Evolutionary conservation across 2,797 vertebrate genomes (phyloP).

Genomic region (Esox lucius): DNA sequence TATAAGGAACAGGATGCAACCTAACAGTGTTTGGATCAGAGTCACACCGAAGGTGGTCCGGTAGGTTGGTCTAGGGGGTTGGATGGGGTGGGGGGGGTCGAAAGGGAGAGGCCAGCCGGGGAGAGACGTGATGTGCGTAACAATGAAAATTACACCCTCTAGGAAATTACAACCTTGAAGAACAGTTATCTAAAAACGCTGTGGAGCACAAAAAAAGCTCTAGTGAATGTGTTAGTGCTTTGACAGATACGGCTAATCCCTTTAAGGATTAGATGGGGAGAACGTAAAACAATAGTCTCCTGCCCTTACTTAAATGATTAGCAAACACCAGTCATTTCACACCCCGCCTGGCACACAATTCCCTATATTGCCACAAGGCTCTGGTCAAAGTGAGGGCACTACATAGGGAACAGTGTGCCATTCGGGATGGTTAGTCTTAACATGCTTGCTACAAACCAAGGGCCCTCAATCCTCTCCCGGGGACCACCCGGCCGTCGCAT

Average conservation of each 20-base stretch:
- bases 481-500: too few species aligned
- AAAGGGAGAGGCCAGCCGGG: background rate
- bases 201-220: background rate
- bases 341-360: background rate
- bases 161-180: constrained; percentile 35
- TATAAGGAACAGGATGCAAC: too few species aligned
- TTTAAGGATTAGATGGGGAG: background rate
- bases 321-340: background rate
- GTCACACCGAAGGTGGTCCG: background rate
- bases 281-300: background rate
- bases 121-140: constrained; percentile 34
- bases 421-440: background rate
- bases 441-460: background rate
- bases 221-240: background rate
- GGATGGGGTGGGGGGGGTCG: background rate
- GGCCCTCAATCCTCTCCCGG: too few species aligned
- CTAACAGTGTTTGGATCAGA: too few species aligned
- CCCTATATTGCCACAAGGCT: background rate
- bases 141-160: constrained; percentile 57
- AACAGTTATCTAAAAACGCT: constrained; percentile 25
- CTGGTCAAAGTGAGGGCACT: background rate
- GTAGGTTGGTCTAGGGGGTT: background rate
- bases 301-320: constrained; percentile 11
- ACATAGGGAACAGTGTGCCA: background rate
- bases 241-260: background rate